A percentile compares a stretch with the other conserved stretches of the same genome.
phyloP scores from a whole-genome alignment of 2,888 invertebrate species.

The Eumacrocentrus americanus region DNA sequence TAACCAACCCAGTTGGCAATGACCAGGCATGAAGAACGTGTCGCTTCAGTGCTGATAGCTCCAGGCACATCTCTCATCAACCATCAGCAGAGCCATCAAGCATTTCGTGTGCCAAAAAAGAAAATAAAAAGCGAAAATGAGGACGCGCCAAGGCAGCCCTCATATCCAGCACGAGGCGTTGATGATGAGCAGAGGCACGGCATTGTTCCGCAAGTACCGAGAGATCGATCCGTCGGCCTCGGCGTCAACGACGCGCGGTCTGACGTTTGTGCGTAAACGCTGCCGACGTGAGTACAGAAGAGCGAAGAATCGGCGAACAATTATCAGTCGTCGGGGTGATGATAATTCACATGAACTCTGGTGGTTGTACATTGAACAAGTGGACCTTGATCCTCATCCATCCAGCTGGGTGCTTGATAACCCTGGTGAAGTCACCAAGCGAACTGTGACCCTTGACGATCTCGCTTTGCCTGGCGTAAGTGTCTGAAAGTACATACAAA shows the following conservation, averaged over 20 bases:
- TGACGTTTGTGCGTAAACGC: slow-evolving; percentile 22
- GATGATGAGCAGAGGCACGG: neutral
- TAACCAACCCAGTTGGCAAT: neutral
- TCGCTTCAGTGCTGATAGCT: too few species aligned
- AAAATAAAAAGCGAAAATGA: neutral
- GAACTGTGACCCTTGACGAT: slow-evolving; percentile 19
- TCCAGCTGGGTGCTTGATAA: neutral
- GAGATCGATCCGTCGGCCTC: neutral
- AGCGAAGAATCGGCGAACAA: neutral
- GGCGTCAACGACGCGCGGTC: neutral
- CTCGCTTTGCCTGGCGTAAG: slow-evolving; percentile 18
- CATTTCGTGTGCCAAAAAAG: neutral
- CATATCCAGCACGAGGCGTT: neutral
- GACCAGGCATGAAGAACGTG: neutral
- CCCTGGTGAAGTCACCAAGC: neutral
- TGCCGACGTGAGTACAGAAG: slow-evolving; percentile 7
- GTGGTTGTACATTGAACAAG: slow-evolving; percentile 21
- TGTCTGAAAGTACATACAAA: neutral
- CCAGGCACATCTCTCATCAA: too few species aligned
- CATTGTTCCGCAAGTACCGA: neutral
- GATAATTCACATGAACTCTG: slow-evolving; percentile 10
- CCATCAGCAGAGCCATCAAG: too few species aligned
- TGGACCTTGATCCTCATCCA: neutral
- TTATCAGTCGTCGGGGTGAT: neutral
- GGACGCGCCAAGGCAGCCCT: neutral